A percentile compares a stretch with the other conserved stretches of the same genome.
Conservation (phyloP, 2,113 vertebrate species). For the Alexandromys fortis region DNA sequence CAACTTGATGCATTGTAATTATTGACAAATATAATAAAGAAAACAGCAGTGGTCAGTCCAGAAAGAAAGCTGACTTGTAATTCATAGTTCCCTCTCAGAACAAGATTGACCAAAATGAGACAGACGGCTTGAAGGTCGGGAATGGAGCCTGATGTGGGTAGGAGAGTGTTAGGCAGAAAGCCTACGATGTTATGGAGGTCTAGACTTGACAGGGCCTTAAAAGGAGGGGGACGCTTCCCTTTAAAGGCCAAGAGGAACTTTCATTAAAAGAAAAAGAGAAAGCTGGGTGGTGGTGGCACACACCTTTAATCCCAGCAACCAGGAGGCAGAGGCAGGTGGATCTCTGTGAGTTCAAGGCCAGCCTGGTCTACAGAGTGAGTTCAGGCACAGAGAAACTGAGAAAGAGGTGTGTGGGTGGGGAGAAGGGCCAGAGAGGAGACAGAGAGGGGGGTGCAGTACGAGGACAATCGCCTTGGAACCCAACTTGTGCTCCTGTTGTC, state of each 20-base stretch:
- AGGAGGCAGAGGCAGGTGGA: background rate
- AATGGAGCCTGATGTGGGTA: background rate
- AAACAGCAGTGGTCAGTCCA: background rate
- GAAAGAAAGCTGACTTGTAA: background rate
- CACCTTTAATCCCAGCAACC: background rate
- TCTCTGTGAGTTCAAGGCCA: background rate
- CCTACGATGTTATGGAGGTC: background rate
- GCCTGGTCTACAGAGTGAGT: background rate
- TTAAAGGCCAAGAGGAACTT: background rate
- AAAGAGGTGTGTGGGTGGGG: background rate
- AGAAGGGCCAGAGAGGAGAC: too few relatives aligned
- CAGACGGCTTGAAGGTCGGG: background rate
- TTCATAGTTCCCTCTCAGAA: background rate
- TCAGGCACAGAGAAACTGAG: background rate
- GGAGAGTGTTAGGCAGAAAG: too few relatives aligned
- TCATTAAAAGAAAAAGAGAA: background rate
- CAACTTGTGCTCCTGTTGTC: too few relatives aligned
- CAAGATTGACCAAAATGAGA: background rate
- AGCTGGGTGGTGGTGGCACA: background rate
- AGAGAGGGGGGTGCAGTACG: too few relatives aligned
- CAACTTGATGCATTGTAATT: background rate
- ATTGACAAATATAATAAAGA: background rate
- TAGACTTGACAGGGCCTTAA: background rate
- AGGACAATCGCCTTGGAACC: too few relatives aligned
- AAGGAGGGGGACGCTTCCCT: background rate